These are phyloP conservation scores for Caenorhabditis afra DNA, from an alignment of 2,888 invertebrate genomes.

Conservation along the genomic window DNA sequence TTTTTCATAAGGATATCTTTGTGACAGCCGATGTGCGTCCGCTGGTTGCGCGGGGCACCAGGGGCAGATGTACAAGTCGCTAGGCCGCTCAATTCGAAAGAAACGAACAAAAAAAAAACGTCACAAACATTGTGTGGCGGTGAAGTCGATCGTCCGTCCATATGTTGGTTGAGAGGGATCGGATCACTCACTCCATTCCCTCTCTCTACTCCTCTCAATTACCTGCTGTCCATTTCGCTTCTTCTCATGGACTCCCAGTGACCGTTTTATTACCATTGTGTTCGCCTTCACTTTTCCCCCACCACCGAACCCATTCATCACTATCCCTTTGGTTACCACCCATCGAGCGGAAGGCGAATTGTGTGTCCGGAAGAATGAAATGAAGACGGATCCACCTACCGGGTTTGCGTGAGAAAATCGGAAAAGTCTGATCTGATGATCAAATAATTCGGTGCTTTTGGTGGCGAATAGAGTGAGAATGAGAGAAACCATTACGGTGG, in stretches of 20 bases:
- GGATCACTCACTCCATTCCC: background rate
- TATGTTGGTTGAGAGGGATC: conserved; percentile 6
- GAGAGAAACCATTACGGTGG: conserved; percentile 41
- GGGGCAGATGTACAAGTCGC: conserved; percentile 34
- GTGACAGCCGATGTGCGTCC: conserved; percentile 23
- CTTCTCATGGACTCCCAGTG: conserved; percentile 32
- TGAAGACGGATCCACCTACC: too few species aligned
- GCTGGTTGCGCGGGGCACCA: conserved; percentile 5
- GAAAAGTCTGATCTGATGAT: conserved; percentile 31
- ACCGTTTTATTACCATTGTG: conserved; percentile 48
- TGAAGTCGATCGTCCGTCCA: background rate
- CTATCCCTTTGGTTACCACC: background rate
- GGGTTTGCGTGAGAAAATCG: conserved; percentile 17
- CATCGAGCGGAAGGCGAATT: too few species aligned
- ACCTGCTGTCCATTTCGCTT: conserved; percentile 7
- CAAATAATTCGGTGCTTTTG: conserved; percentile 22
- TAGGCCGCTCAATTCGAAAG: background rate
- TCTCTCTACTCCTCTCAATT: too few species aligned
- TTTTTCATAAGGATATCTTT: conserved; percentile 34
- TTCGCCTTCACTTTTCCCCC: background rate
- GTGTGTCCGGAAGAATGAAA: background rate
- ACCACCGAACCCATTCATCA: conserved; percentile 26
- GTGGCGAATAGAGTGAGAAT: conserved; percentile 8
- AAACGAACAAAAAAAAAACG: too few species aligned
- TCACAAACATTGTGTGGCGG: background rate